A percentile compares a stretch with the other conserved stretches of the same genome.
Evolutionary conservation across 2,888 invertebrate species (phyloP).

Genomic region (Ypsolopha sequella): DNA sequence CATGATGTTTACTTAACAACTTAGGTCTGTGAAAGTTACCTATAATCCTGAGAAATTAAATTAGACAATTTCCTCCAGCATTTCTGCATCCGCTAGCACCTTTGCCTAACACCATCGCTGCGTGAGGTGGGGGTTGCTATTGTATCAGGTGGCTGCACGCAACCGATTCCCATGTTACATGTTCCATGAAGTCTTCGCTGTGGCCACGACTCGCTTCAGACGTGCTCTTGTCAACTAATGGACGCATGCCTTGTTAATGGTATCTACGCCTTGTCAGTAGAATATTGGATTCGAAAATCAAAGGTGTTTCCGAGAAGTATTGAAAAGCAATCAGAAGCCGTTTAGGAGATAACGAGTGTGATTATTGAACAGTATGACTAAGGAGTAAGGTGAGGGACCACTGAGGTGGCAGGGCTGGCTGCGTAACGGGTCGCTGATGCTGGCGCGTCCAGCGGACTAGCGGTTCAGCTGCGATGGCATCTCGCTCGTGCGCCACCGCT

Average conservation of each 20-base stretch:
- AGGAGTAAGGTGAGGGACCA: constrained; percentile 9
- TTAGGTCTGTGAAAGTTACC: no score
- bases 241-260: neutral
- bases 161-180: constrained; percentile 30
- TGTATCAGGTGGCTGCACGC: constrained; percentile 17
- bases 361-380: neutral
- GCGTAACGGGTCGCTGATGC: constrained; percentile 5
- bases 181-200: constrained; percentile 31
- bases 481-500: constrained; percentile 65
- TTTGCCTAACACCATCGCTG: neutral
- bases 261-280: neutral
- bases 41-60: no score
- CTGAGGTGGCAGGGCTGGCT: constrained; percentile 2
- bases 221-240: neutral
- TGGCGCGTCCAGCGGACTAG: constrained; percentile 18
- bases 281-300: neutral
- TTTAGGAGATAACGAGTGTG: neutral
- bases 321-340: neutral
- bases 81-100: neutral
- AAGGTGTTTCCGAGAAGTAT: neutral
- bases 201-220: neutral
- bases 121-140: neutral
- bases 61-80: no score
- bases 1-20: no score
- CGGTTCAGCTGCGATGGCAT: constrained; percentile 53